Base-by-base conservation (phyloP, 2,797 vertebrate genomes). In the Lepus oiostolus region DNA sequence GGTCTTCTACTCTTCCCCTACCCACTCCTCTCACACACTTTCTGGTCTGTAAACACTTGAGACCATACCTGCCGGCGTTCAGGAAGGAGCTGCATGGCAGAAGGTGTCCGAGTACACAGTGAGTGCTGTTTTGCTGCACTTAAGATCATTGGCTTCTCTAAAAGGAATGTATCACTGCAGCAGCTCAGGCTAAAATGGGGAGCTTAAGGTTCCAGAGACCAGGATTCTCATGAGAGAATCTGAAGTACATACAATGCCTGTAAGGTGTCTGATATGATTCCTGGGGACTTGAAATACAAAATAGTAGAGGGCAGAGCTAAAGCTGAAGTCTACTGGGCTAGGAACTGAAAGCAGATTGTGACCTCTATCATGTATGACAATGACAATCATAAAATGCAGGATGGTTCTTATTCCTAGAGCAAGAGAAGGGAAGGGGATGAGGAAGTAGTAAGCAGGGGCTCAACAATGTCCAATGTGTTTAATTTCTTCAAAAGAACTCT, bases 401-500 rank as follows among this genome's bases (percentile, higher is more conserved):
- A 13, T 50, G 14, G 19, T 63, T 26, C 28, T 85, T 42, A 68
- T 2, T 10, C 24, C 35, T 54, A 62, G 7, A 11, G 24, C 85
- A 82, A 77, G 50, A 54, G 0, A 17, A 7, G 67, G 24, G 38
- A 7, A 77, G 63, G 22, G 17, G 85, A 93, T 32, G 12, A 76
- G 60, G n/a, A 87, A 82, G 24, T 35, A 74, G 3, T 13, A 35
- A 60, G 26, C 35, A 81, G 32, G 28, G 19, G 54, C 21, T 72
- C 52, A 81, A 58, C 0, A 70, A 30, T 75, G n/a, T 42, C 19
- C 22, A 60, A 22, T 16, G 50, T 70, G 16, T n/a, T 60, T 71
- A 54, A 21, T 82, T 62, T 85, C 58, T 68, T 92, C 30, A 42
- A 70, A 94, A 86, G 35, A 83, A 47, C 2, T 72, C 75, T 67